Percentiles rank a stretch among this genome's conserved stretches.
Conservation (phyloP, 1,140 invertebrate genomes). For the Hypsibius dujardini region DNA sequence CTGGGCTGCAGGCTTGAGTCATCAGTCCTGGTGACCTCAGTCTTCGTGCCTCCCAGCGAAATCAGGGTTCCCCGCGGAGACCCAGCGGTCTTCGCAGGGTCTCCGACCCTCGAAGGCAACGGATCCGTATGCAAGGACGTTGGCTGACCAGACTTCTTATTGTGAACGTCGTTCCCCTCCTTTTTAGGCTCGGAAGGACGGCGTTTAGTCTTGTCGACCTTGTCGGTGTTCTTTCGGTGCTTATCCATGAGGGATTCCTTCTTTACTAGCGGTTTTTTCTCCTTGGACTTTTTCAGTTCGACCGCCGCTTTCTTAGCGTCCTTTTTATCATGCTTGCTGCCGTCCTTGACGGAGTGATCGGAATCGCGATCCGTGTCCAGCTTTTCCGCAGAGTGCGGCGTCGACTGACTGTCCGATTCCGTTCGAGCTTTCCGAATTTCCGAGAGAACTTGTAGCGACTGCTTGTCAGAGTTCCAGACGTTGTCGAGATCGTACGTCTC, state of each 20-base stretch:
- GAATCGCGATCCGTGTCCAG: not conserved
- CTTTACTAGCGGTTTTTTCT: not conserved
- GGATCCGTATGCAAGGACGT: not conserved
- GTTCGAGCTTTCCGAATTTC: not conserved
- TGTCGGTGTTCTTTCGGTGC: too few relatives aligned
- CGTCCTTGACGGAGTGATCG: not conserved
- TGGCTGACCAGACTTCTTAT: not conserved
- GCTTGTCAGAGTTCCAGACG: not conserved
- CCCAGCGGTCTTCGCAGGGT: too few relatives aligned
- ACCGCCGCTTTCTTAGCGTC: not conserved
- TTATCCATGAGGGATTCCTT: not conserved
- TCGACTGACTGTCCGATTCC: too few relatives aligned
- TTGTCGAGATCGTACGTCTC: not conserved
- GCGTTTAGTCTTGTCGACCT: not conserved
- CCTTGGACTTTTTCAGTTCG: not conserved
- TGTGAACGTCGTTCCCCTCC: not conserved
- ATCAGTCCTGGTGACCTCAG: not conserved
- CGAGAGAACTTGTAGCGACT: not conserved
- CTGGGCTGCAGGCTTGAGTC: not conserved
- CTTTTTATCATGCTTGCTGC: conserved; percentile 1
- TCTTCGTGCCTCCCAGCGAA: too few relatives aligned
- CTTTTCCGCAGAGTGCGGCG: not conserved
- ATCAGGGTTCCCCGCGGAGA: too few relatives aligned
- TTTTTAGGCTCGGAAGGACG: not conserved
- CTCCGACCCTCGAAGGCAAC: too few relatives aligned